Percentiles rank a stretch among this genome's conserved stretches.
phyloP scores from a whole-genome alignment of 2,888 invertebrate genomes.

The Serripes groenlandicus region DNA sequence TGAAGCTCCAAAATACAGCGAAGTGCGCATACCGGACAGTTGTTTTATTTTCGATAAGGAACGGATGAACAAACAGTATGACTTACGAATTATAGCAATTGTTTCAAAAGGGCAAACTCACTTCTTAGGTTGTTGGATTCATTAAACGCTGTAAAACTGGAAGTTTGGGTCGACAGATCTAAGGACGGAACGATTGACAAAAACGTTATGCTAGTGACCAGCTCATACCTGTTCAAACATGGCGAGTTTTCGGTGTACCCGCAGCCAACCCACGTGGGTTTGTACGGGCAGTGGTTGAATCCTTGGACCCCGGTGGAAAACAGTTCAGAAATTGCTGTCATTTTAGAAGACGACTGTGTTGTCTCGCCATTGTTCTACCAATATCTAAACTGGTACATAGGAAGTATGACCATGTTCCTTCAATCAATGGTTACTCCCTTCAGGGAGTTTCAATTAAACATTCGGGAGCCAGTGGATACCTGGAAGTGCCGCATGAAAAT shows the following conservation, averaged over 20 bases:
- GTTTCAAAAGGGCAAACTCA: conserved; percentile 65
- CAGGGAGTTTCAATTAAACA: conserved; percentile 72
- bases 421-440: conserved; percentile 74
- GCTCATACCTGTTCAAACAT: conserved; percentile 58
- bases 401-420: conserved; percentile 67
- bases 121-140: conserved; percentile 62
- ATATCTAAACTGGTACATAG: conserved; percentile 77
- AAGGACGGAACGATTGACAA: conserved; percentile 50
- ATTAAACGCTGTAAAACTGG: conserved; percentile 60
- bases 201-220: conserved; percentile 29
- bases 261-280: conserved; percentile 68
- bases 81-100: conserved; percentile 66
- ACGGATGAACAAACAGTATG: conserved; percentile 34
- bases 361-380: conserved; percentile 76
- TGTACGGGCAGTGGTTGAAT: conserved; percentile 72
- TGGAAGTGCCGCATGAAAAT: conserved; percentile 60
- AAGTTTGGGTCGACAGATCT: conserved; percentile 71
- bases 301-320: conserved; percentile 75
- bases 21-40: background rate
- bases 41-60: background rate
- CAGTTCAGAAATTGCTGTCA: conserved; percentile 76
- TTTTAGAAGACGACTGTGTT: conserved; percentile 81
- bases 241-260: conserved; percentile 52
- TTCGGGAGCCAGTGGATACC: conserved; percentile 32
- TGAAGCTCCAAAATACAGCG: background rate